Percentiles rank a stretch among this genome's conserved stretches.
Evolutionary conservation across 2,113 vertebrate species (phyloP).

Genomic region (Saccopteryx bilineata): DNA sequence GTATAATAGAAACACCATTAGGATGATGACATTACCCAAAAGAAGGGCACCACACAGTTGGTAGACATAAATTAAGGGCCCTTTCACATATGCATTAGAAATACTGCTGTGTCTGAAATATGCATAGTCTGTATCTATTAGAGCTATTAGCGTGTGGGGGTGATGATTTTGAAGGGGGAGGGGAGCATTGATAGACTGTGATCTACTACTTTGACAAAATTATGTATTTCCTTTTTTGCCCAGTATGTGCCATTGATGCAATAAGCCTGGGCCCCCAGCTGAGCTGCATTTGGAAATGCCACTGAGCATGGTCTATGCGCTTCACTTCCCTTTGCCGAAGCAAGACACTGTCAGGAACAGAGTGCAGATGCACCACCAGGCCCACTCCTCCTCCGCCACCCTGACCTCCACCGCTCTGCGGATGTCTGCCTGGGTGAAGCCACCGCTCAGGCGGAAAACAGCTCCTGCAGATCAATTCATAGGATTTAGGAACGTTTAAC

Average conservation of each 20-base stretch:
- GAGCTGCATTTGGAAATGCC: slow-evolving; percentile 96
- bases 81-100: slow-evolving; percentile 94
- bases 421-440: slow-evolving; percentile 88
- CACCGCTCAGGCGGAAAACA: slow-evolving; percentile 89
- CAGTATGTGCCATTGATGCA: slow-evolving; percentile 91
- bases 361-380: slow-evolving; percentile 87
- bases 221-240: slow-evolving; percentile 89
- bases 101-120: slow-evolving; percentile 95
- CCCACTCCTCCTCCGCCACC: slow-evolving; percentile 87
- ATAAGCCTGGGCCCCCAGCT: slow-evolving; percentile 93
- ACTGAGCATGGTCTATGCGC: slow-evolving; percentile 95
- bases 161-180: slow-evolving; percentile 88
- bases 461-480: slow-evolving; percentile 89
- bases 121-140: slow-evolving; percentile 93
- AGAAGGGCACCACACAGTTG: slow-evolving; percentile 97
- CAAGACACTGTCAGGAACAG: slow-evolving; percentile 90
- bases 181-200: slow-evolving; percentile 84
- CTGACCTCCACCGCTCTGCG: slow-evolving; percentile 88
- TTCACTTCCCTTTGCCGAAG: slow-evolving; percentile 92
- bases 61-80: slow-evolving; percentile 95
- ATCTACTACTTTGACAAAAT: slow-evolving; percentile 92
- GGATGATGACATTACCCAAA: slow-evolving; percentile 95
- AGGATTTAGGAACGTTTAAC: slow-evolving; percentile 90
- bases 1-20: slow-evolving; percentile 99
- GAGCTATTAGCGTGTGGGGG: slow-evolving; percentile 90